Base-by-base conservation (phyloP, 2,113 vertebrate species). In the Canis aureus region DNA sequence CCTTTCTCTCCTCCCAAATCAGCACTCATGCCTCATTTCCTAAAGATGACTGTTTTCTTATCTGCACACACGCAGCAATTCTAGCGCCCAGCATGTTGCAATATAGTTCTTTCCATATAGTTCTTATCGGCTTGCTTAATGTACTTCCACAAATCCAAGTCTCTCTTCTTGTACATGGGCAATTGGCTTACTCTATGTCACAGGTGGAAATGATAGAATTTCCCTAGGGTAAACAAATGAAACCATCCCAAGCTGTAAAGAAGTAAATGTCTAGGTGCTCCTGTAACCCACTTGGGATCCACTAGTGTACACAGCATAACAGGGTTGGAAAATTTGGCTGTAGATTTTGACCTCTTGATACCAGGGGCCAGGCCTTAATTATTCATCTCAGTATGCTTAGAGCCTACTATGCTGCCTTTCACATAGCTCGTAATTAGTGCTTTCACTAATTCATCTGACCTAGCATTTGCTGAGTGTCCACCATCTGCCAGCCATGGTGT, bases 21-120 rank as follows among this genome's bases (percentile, higher is more conserved):
- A 62, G 82, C 29, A 74, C 29, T 73, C 17, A 27, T 2, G 57
- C 43, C 49, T 16, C 67, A 81, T 23, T 69, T 76, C 51, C 71
- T 81, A 55, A 11, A 92, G 67, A 92, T 43, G 60, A 29, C 8
- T 85, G 35, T 27, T 97, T 95, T 66, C 73, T 84, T 87, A 32
- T 74, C 82, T 92, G 80, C 32, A 62, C 74, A 81, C 23, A 25
- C 2, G 32, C 19, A 67, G 27, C 62, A 38, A 53, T 43, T 69
- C 27, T 23, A 76, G 59, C 25, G 60, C 38, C 43, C 35, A 43
- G 29, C 10, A 32, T 17, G 9, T 23, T 59, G 25, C 43, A 81
- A 32, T 7, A 84, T 1, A 35, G 32, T 62, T 80, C 32, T 71
- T 82, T 43, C 64, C 66, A n/a, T 43, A 49, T 51, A 49, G 23